Evolutionary conservation across 2,797 vertebrate genomes (phyloP).

Genomic region (Leucoraja ocellata): DNA sequence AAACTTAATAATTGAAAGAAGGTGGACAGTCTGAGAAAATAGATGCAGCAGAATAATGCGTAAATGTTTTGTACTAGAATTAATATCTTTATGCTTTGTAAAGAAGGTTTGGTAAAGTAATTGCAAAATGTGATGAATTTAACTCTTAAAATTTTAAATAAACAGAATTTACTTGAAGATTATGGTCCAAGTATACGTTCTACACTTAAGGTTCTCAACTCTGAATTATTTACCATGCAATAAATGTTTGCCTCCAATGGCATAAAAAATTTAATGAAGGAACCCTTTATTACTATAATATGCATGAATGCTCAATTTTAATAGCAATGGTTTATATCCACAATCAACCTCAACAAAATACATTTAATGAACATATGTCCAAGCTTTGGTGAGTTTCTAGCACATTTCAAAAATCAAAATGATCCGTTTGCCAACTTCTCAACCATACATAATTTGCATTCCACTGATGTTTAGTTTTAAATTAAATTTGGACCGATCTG

Average conservation of each 20-base stretch:
- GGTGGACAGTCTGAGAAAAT: background rate
- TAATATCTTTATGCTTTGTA: background rate
- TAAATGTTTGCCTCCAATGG: background rate
- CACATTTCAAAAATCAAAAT: constrained; percentile 43
- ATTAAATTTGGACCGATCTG: constrained; percentile 38
- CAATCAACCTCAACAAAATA: constrained; percentile 40
- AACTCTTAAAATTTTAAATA: background rate
- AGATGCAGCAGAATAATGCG: background rate
- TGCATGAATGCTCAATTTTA: background rate
- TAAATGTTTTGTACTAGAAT: background rate
- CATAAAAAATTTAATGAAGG: background rate
- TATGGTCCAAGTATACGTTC: background rate
- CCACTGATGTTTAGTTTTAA: constrained; percentile 38
- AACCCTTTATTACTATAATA: background rate
- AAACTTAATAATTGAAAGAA: background rate
- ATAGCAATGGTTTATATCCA: background rate
- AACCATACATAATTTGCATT: constrained; percentile 44
- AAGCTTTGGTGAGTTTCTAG: constrained; percentile 46
- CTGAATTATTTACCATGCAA: background rate
- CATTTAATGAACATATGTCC: constrained; percentile 46
- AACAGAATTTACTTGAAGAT: background rate
- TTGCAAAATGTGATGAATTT: background rate
- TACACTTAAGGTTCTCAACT: background rate
- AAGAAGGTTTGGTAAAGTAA: background rate
- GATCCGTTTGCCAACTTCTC: constrained; percentile 44